phyloP scores from a whole-genome alignment of 2,888 invertebrate species.

The Sceliomorpha sp. region DNA sequence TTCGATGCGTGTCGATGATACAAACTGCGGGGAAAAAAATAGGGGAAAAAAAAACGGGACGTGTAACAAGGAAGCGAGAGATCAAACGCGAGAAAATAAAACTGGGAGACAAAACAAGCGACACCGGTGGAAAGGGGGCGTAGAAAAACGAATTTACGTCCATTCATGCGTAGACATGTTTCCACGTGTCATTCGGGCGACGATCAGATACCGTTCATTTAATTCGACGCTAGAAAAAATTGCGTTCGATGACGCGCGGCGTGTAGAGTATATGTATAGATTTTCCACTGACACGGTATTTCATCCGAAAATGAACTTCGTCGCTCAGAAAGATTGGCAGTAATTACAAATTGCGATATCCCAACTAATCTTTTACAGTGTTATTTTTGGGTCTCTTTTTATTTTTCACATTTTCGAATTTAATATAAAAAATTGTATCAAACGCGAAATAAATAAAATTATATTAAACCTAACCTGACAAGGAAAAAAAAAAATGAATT shows the following conservation, averaged over 20 bases:
- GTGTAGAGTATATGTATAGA: conserved; percentile 9
- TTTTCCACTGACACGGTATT: not conserved
- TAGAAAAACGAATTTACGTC: conserved; percentile 22
- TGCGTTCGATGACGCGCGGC: conserved; percentile 25
- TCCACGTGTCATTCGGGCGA: conserved; percentile 42
- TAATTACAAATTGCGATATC: no score
- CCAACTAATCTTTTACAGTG: no score
- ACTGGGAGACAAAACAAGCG: conserved; percentile 9
- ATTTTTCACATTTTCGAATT: no score
- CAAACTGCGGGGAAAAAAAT: conserved; percentile 15
- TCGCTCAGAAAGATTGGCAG: no score
- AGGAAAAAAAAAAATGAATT: no score
- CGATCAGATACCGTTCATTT: conserved; percentile 40
- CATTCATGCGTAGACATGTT: conserved; percentile 31
- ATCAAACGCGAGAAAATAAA: conserved; percentile 20
- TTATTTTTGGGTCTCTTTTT: no score
- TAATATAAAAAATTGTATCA: no score
- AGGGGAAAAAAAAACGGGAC: not conserved
- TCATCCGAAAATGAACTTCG: not conserved
- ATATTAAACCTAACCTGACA: no score
- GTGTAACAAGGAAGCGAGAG: conserved; percentile 16
- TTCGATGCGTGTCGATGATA: conserved; percentile 34
- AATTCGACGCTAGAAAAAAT: conserved; percentile 41
- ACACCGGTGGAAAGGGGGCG: conserved; percentile 18
- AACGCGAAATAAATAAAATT: no score